phyloP scores from a whole-genome alignment of 1,140 invertebrate species.

The Drosophila sp. region DNA sequence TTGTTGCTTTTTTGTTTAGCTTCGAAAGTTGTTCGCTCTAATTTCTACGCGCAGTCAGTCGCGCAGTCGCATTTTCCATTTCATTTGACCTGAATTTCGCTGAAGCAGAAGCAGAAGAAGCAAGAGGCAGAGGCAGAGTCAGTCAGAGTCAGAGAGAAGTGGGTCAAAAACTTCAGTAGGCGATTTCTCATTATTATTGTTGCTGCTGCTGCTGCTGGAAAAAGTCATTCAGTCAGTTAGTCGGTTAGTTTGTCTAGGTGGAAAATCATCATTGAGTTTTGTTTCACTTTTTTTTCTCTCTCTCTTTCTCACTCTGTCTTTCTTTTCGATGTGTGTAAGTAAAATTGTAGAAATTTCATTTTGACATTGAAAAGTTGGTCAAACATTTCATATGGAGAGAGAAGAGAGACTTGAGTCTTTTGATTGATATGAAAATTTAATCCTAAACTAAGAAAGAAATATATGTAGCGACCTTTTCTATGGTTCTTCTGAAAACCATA shows the following conservation, averaged over 20 bases:
- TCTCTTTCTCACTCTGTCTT: constrained; percentile 12
- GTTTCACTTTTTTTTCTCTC: constrained; percentile 71
- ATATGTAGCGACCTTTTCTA: too few species aligned
- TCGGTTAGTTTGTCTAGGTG: constrained; percentile 10
- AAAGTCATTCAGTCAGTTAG: constrained; percentile 60
- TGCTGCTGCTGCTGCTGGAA: constrained; percentile 44
- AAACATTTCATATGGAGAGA: constrained; percentile 30
- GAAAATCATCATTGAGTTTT: constrained; percentile 9
- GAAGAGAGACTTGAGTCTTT: neutral
- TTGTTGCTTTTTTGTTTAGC: constrained; percentile 30
- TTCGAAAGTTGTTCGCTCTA: constrained; percentile 68
- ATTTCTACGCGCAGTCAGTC: constrained; percentile 73
- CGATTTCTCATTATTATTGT: constrained; percentile 51
- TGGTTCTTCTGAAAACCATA: too few species aligned
- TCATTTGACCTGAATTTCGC: constrained; percentile 81
- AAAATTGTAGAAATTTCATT: constrained; percentile 70
- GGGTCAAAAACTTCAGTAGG: constrained; percentile 59
- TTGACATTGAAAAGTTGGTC: constrained; percentile 79
- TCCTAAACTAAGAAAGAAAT: neutral
- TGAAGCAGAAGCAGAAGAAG: constrained; percentile 5
- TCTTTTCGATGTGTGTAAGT: constrained; percentile 39
- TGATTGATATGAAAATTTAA: neutral
- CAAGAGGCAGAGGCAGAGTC: neutral
- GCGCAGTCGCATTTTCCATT: constrained; percentile 72
- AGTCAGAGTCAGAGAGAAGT: constrained; percentile 26